Evolutionary conservation across 2,797 vertebrate species (phyloP).

Genomic region (Labroides dimidiatus): DNA sequence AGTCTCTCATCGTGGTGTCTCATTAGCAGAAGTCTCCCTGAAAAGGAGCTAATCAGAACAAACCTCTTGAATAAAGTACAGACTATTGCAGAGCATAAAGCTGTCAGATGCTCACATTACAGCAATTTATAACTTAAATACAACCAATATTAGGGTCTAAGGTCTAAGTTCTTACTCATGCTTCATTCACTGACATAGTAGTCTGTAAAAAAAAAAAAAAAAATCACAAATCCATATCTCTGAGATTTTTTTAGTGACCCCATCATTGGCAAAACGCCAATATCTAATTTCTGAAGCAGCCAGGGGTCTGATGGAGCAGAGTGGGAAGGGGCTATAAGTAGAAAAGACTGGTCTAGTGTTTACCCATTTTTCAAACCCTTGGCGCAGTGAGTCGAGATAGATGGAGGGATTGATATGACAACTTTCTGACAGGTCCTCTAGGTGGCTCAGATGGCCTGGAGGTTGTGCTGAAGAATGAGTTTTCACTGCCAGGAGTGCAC

Average conservation of each 20-base stretch:
- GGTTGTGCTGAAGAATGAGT: constrained; percentile 36
- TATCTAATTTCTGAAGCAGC: constrained; percentile 71
- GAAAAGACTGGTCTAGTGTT: constrained; percentile 50
- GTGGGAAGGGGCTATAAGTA: constrained; percentile 37
- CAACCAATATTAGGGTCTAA: constrained; percentile 15
- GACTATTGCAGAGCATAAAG: constrained; percentile 27
- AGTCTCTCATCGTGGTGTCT: constrained; percentile 34
- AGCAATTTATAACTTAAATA: constrained; percentile 22
- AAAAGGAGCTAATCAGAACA: constrained; percentile 42
- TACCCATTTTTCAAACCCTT: constrained; percentile 54
- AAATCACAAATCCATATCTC: constrained; percentile 24
- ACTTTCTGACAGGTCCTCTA: constrained; percentile 47
- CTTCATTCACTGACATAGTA: constrained; percentile 1
- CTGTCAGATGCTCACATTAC: constrained; percentile 18
- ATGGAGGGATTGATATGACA: constrained; percentile 56
- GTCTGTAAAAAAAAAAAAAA: constrained; percentile 23
- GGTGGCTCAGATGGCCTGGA: constrained; percentile 39
- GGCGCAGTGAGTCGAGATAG: constrained; percentile 35
- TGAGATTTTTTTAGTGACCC: constrained; percentile 22
- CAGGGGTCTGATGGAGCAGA: constrained; percentile 50
- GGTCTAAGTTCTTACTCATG: background rate
- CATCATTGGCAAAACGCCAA: constrained; percentile 53
- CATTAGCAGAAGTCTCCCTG: constrained; percentile 47
- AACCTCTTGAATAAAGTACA: constrained; percentile 48
- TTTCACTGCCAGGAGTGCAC: constrained; percentile 19